Evolutionary conservation across 2,113 vertebrate species (phyloP).

Genomic region (Tor tambroides): DNA sequence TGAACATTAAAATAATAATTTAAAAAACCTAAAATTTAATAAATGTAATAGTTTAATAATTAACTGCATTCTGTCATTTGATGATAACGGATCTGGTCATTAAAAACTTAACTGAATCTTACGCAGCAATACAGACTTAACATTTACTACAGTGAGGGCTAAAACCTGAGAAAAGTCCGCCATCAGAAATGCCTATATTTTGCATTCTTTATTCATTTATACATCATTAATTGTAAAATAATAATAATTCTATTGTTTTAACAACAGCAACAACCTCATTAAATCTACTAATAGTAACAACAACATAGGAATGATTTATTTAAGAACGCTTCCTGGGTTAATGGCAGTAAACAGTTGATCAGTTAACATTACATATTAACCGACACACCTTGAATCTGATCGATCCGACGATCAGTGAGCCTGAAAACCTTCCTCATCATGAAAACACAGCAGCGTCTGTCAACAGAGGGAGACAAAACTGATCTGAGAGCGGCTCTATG

Average conservation of each 20-base stretch:
- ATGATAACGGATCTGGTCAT: too few relatives aligned
- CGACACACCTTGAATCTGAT: neutral
- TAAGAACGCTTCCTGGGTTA: neutral
- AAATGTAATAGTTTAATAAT: too few relatives aligned
- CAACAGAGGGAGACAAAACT: neutral
- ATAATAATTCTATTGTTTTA: neutral
- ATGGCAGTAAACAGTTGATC: neutral
- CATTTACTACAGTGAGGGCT: too few relatives aligned
- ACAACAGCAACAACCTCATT: neutral
- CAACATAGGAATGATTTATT: neutral
- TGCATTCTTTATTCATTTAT: neutral
- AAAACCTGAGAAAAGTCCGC: too few relatives aligned
- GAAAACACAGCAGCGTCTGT: neutral
- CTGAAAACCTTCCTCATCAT: neutral
- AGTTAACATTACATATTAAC: conserved; percentile 6
- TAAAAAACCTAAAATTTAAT: too few relatives aligned
- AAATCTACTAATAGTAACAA: neutral
- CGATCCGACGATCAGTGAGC: too few relatives aligned
- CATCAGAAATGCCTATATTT: neutral
- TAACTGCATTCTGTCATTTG: too few relatives aligned
- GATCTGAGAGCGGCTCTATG: conserved; percentile 15
- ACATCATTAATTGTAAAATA: neutral
- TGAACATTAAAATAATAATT: too few relatives aligned
- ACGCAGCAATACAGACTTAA: too few relatives aligned
- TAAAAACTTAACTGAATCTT: too few relatives aligned